Base-by-base conservation (phyloP, 1,140 invertebrate species). In the Penaeus vannamei region DNA sequence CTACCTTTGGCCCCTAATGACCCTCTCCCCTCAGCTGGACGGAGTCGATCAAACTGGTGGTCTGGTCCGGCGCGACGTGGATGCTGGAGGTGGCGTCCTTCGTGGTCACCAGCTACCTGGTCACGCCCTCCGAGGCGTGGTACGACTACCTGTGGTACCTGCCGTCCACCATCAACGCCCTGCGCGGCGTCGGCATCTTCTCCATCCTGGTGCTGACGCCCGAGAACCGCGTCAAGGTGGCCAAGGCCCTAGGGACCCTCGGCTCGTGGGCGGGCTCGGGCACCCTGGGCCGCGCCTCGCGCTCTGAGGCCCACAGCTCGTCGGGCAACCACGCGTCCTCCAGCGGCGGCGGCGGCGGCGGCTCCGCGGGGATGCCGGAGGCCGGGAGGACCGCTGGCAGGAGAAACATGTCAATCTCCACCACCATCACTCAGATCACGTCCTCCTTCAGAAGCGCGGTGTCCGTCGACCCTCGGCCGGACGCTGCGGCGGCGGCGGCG, bases 121-220 rank as follows among this genome's bases (percentile, higher is more conserved):
- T 82, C 19, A 79, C 42, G 23, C 90, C 85, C 23, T 84, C 84
- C 2, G 88, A 90, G 83, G 86, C 86, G 19, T 91, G 91, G 91
- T 90, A 91, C 80, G 86, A 90, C 86, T 91, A 91, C 77, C 83
- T 91, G 7, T 91, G 91, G 91, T 91, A 91, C 64, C 29, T 91
- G 23, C 91, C 91, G 4, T 85, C 89, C 42, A 85, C 83, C 77
- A 61, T 91, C 10, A 91, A 91, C 62, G 83, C 91, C 53, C 86
- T 91, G 17, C 82, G 91, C 29, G 89, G 91, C 7, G 86, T 90
- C 22, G 91, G 91, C 42, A 91, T 91, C 62, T 91, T 91, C 61
- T 82, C 76, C 64, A 91, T 91, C 53, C 81, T 91, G 19, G 91
- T 91, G 14, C 76, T 91, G 86, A 90, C 87, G 8, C 82, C 85